These are phyloP conservation scores for Netelia virgata DNA, from an alignment of 2,888 invertebrate genomes.

Conservation along the genomic window DNA sequence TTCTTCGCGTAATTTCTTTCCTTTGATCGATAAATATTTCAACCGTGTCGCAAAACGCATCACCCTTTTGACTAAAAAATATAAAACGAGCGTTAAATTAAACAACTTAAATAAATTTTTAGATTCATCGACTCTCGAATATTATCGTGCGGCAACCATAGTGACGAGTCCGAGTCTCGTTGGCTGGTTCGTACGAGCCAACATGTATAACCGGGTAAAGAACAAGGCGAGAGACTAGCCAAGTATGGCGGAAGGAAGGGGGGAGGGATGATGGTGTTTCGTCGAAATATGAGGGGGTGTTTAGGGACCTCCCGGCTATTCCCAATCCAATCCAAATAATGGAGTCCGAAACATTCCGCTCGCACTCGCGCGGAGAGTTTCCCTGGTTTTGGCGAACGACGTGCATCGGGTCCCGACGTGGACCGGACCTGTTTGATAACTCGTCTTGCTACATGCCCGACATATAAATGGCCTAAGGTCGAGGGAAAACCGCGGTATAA, in stretches of 20 bases:
- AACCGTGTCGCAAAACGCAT: too few species aligned
- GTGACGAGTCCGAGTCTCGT: constrained; percentile 14
- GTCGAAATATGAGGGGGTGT: constrained; percentile 81
- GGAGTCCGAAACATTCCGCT: constrained; percentile 82
- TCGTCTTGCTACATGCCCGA: constrained; percentile 57
- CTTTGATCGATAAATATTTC: too few species aligned
- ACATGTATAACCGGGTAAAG: neutral
- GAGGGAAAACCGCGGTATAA: constrained; percentile 23
- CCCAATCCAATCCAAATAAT: constrained; percentile 83
- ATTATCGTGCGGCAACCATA: constrained; percentile 13
- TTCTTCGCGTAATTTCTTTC: too few species aligned
- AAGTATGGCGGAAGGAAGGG: constrained; percentile 3
- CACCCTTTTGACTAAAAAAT: neutral
- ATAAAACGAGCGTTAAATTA: neutral
- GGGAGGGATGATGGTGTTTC: constrained; percentile 71
- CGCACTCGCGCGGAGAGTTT: constrained; percentile 44
- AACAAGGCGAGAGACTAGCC: constrained; percentile 22
- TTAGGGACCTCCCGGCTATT: constrained; percentile 80
- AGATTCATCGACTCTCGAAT: neutral
- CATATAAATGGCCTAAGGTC: constrained; percentile 53
- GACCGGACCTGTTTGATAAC: constrained; percentile 23
- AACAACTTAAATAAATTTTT: neutral
- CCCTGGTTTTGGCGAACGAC: constrained; percentile 46
- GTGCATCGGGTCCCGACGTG: constrained; percentile 46
- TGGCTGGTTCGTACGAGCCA: constrained; percentile 11